A percentile compares a stretch with the other conserved stretches of the same genome.
Conservation (phyloP, 2,113 vertebrate genomes). For the Muntiacus reevesi region DNA sequence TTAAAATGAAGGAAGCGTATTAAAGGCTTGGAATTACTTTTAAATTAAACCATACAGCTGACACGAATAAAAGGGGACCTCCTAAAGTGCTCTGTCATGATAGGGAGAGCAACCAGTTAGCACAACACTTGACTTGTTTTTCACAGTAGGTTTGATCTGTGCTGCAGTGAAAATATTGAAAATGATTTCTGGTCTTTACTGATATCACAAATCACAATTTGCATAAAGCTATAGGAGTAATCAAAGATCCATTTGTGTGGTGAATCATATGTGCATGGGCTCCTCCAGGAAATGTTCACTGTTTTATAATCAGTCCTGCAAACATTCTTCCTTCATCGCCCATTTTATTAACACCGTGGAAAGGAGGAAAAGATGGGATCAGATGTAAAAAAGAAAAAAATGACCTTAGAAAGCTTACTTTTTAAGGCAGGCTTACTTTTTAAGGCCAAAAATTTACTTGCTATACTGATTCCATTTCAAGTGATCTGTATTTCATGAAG, state of each 20-base stretch:
- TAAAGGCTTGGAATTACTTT: conserved; percentile 72
- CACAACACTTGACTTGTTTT: conserved; percentile 66
- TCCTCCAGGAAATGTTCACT: conserved; percentile 30
- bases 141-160: conserved; percentile 63
- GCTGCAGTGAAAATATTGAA: conserved; percentile 70
- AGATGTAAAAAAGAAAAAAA: conserved; percentile 39
- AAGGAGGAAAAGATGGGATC: conserved; percentile 60
- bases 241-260: conserved; percentile 75
- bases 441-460: conserved; percentile 62
- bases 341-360: conserved; percentile 67
- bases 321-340: conserved; percentile 71
- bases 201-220: conserved; percentile 76
- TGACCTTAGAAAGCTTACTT: conserved; percentile 34
- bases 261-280: conserved; percentile 24
- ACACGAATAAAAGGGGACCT: conserved; percentile 58
- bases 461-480: conserved; percentile 39
- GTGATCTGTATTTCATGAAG: conserved; percentile 69
- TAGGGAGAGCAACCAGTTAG: conserved; percentile 25
- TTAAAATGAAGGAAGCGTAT: conserved; percentile 77
- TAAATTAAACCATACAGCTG: conserved; percentile 73
- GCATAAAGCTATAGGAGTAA: conserved; percentile 63
- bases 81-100: conserved; percentile 57
- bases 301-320: conserved; percentile 64
- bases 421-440: conserved; percentile 43
- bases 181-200: conserved; percentile 74